phyloP scores from a whole-genome alignment of 2,797 vertebrate genomes.

The Dryobates pubescens region DNA sequence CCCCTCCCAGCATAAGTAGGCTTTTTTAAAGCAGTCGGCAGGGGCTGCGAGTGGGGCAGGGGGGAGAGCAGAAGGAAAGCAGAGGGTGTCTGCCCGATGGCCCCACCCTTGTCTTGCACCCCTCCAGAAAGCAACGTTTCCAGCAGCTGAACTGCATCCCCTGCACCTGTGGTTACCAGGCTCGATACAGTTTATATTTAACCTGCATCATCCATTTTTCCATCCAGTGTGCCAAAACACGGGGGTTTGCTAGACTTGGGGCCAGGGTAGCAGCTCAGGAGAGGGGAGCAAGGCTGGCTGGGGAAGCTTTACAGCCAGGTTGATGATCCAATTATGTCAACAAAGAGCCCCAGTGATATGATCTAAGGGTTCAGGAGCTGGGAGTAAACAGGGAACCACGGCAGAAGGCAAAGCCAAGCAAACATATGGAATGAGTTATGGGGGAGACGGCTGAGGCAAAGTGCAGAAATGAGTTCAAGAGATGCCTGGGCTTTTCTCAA shows the following conservation, averaged over 20 bases:
- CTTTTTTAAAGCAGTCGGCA: background rate
- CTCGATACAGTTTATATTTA: conserved; percentile 6
- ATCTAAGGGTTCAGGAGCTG: conserved; percentile 47
- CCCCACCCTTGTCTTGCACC: conserved; percentile 29
- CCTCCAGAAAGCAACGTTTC: conserved; percentile 51
- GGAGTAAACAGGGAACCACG: conserved; percentile 17
- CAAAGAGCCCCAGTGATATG: conserved; percentile 37
- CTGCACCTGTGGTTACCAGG: conserved; percentile 64
- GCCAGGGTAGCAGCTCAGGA: background rate
- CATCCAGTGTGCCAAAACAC: background rate
- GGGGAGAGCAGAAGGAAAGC: conserved; percentile 9
- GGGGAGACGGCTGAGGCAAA: conserved; percentile 37
- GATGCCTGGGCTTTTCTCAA: conserved; percentile 48
- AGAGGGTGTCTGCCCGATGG: background rate
- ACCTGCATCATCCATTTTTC: background rate
- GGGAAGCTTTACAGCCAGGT: conserved; percentile 41
- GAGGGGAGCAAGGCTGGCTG: background rate
- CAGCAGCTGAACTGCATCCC: conserved; percentile 41
- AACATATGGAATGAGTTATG: conserved; percentile 71
- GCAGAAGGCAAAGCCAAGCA: conserved; percentile 54
- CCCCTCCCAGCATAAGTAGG: conserved; percentile 24
- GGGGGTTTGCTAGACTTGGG: background rate
- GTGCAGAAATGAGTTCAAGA: conserved; percentile 49
- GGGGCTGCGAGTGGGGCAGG: background rate
- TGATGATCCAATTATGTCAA: conserved; percentile 64